These are phyloP conservation scores for Zaprionus taronus DNA, from an alignment of 1,140 invertebrate genomes.

Conservation along the genomic window DNA sequence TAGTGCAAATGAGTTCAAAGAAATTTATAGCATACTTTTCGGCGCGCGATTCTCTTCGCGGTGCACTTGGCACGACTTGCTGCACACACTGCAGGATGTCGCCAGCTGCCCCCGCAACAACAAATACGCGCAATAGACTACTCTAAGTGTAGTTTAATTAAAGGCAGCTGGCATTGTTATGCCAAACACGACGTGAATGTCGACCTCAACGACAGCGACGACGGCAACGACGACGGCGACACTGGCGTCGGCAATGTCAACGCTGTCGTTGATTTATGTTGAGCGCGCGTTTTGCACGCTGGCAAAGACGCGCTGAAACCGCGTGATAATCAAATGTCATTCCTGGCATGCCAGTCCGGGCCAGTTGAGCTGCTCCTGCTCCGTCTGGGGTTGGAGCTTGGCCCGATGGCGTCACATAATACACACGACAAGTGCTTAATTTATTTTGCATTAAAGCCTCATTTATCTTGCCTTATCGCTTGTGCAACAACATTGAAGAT, in stretches of 20 bases:
- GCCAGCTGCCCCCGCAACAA: neutral
- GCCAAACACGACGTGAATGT: constrained; percentile 45
- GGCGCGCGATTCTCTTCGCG: constrained; percentile 16
- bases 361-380: constrained; percentile 5
- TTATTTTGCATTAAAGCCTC: constrained; percentile 81
- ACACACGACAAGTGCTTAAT: constrained; percentile 81
- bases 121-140: constrained; percentile 32
- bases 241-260: constrained; percentile 46
- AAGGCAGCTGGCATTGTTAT: constrained; percentile 64
- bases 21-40: constrained; percentile 55
- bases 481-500: constrained; percentile 81
- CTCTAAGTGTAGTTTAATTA: constrained; percentile 67
- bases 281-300: constrained; percentile 43
- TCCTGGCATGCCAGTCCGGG: constrained; percentile 55
- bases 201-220: constrained; percentile 9
- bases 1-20: constrained; percentile 22
- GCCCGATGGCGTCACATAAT: constrained; percentile 49
- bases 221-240: constrained; percentile 14
- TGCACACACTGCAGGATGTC: neutral
- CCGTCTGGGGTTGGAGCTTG: neutral
- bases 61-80: neutral
- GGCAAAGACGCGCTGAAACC: constrained; percentile 62
- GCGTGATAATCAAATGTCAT: constrained; percentile 81
- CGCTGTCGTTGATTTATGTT: constrained; percentile 75
- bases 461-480: constrained; percentile 80